Base-by-base conservation (phyloP, 1,140 invertebrate genomes). In the Drosophila parabipectinata region DNA sequence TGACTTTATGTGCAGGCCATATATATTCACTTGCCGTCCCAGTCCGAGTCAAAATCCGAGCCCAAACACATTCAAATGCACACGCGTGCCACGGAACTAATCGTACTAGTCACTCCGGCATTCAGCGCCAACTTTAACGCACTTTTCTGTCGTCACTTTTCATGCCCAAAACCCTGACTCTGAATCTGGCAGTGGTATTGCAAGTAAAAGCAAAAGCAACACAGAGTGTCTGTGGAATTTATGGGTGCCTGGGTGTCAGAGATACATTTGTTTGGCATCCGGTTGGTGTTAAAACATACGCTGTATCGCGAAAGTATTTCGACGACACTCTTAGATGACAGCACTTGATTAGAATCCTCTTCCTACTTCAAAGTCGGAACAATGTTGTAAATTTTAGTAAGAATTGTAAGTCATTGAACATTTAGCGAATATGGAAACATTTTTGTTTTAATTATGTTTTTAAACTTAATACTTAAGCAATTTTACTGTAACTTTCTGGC, bases 141-240 rank as follows among this genome's bases (percentile, higher is more conserved):
- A 30, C 32, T 51, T 56, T 39, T 77, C 78, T 85, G 74, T 78
- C 74, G 75, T 75, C 79, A 75, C 64, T 62, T 77, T 77, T 81
- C 81, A 81, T 77, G 81, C 45, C 53, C 77, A 57, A 60, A 77
- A 68, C 77, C 67, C 58, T 68, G 62, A 51, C 66, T 44, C 30
- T 30, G 24, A 37, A 47, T 41, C 32, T 18, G 28, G 18, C 47
- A 26, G 24, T 55, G 32, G 62, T 41, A 28, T 44, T 12, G 15
- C 41, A 12, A n/a, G 34, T 37, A 37, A 37, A 37, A 37, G 34
- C 41, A 18, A 18, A 15, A 18, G 41, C 15, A 44, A 44, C 41
- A 18, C 41, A 15, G 9, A 47, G 72, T 67, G 57, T 69, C 39
- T 68, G 60, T 44, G 75, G 61, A 72, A 61, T 82, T 74, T 69